Conservation (phyloP, 2,888 invertebrate species). For the Pseudococcus longispinus region DNA sequence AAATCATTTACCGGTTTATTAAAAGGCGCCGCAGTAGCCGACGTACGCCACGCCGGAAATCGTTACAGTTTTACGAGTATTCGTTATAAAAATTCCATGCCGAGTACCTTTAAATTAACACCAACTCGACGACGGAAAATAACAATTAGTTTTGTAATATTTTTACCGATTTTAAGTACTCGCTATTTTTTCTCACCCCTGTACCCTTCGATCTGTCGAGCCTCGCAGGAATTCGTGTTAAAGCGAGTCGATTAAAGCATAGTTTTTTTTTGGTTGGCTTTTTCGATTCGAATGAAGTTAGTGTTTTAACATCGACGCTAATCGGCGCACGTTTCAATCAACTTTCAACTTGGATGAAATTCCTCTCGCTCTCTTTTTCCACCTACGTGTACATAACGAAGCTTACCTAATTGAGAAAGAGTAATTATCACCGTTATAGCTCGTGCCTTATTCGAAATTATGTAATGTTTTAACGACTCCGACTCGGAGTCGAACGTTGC, state of each 20-base stretch:
- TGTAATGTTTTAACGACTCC: neutral
- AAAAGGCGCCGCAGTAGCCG: neutral
- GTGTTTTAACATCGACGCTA: neutral
- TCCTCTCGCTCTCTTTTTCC: neutral
- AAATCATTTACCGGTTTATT: neutral
- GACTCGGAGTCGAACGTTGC: neutral
- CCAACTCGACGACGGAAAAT: neutral
- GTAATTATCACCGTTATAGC: neutral
- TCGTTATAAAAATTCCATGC: conserved; percentile 7
- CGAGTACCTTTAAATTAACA: neutral
- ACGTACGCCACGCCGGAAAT: conserved; percentile 9
- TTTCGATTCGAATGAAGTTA: neutral
- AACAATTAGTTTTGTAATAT: neutral
- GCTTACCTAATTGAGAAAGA: neutral
- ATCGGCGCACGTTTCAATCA: neutral
- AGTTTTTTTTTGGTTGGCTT: neutral
- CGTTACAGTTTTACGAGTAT: neutral
- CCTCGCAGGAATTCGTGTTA: too few species aligned
- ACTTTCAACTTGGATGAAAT: conserved; percentile 10
- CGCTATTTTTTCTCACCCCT: neutral
- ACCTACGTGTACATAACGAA: neutral
- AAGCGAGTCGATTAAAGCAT: neutral
- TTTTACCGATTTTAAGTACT: neutral
- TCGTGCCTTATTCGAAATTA: neutral
- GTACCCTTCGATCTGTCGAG: too few species aligned